Evolutionary conservation across 2,888 invertebrate genomes (phyloP).

Genomic region (Cecidostiba fungosa): DNA sequence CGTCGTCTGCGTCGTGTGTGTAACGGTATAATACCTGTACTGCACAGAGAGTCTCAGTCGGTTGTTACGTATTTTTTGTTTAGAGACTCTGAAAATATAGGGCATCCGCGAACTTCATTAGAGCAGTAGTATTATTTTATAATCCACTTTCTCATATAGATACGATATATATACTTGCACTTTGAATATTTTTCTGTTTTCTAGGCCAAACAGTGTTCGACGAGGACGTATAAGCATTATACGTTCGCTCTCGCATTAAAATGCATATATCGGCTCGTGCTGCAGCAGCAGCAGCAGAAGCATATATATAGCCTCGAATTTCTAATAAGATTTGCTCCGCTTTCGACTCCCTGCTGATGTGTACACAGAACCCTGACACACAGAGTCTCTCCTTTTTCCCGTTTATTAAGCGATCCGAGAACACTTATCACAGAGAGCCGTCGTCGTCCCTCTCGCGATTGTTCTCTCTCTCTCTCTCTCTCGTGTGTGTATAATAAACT

Average conservation of each 20-base stretch:
- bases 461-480: constrained; percentile 22
- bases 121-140: too few relatives aligned
- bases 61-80: not conserved
- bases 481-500: constrained; percentile 36
- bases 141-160: not conserved
- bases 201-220: not conserved
- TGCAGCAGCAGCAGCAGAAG: constrained; percentile 27
- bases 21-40: constrained; percentile 32
- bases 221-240: not conserved
- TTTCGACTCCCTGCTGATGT: constrained; percentile 26
- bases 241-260: constrained; percentile 26
- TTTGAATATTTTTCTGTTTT: not conserved
- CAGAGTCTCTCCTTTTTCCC: constrained; percentile 8
- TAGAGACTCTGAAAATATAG: not conserved
- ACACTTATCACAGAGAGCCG: not conserved
- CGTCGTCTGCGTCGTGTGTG: not conserved
- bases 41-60: not conserved
- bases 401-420: constrained; percentile 48
- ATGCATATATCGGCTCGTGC: constrained; percentile 48
- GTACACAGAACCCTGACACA: not conserved
- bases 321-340: constrained; percentile 57
- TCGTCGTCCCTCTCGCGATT: constrained; percentile 53
- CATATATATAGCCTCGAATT: constrained; percentile 52
- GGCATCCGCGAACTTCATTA: too few relatives aligned
- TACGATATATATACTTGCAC: not conserved